These are phyloP conservation scores for Microctonus hyperodae DNA, from an alignment of 2,888 invertebrate genomes.

Conservation along the genomic window DNA sequence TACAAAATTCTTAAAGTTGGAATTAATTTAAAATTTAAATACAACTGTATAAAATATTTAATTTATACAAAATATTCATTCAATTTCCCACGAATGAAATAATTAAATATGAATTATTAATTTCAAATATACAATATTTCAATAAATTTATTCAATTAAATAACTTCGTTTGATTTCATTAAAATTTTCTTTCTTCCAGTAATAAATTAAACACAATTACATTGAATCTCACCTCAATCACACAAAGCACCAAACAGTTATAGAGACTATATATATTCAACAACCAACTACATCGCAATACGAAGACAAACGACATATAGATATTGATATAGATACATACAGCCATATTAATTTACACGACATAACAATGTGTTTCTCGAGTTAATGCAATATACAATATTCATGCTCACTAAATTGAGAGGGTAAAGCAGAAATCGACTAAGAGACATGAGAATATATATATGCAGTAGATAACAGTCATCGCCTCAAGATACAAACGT, in stretches of 20 bases:
- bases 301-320: neutral
- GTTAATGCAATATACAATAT: neutral
- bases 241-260: neutral
- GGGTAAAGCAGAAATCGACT: neutral
- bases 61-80: too few species aligned
- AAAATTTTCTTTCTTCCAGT: too few species aligned
- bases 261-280: neutral
- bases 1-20: too few species aligned
- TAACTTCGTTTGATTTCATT: too few species aligned
- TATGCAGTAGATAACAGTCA: neutral
- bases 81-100: too few species aligned
- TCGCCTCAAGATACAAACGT: constrained; percentile 8
- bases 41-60: too few species aligned
- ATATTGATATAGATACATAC: neutral
- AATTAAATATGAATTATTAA: too few species aligned
- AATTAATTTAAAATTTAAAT: neutral
- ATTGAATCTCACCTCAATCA: neutral
- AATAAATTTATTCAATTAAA: too few species aligned
- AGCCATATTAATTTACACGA: neutral
- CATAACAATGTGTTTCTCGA: constrained; percentile 5
- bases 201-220: too few species aligned
- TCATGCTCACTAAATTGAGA: neutral
- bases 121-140: too few species aligned
- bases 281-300: neutral
- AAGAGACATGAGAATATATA: neutral